These are phyloP conservation scores for Delichon dasypus DNA, from an alignment of 2,797 vertebrate genomes.

Conservation along the genomic window DNA sequence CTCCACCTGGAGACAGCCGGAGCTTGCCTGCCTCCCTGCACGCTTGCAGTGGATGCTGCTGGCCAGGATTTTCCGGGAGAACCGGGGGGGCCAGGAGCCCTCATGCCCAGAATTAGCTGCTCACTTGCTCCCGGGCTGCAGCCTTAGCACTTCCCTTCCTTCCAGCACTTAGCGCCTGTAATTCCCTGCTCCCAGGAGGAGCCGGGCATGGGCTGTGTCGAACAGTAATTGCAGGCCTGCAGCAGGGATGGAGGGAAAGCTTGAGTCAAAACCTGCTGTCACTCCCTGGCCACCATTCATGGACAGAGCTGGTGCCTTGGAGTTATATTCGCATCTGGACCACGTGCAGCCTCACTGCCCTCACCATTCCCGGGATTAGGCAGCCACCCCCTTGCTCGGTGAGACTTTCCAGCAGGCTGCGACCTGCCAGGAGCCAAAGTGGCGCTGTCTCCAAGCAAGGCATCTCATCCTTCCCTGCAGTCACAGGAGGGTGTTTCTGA, in stretches of 20 bases:
- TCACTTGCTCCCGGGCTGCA: not conserved
- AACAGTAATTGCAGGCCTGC: not conserved
- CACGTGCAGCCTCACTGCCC: accelerated
- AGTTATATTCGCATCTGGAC: not conserved
- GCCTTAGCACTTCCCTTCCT: not conserved
- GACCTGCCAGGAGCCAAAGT: not conserved
- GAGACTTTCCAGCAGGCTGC: not conserved
- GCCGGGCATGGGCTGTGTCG: accelerated
- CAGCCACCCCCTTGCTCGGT: not conserved
- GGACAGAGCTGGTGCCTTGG: not conserved
- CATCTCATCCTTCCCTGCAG: constrained; percentile 25
- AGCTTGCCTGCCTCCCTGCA: constrained; percentile 2
- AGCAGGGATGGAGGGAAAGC: not conserved
- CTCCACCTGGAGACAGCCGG: constrained; percentile 69
- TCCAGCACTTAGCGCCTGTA: not conserved
- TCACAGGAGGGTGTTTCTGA: not conserved
- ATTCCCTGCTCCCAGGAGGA: accelerated
- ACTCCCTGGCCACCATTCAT: not conserved
- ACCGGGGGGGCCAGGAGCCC: not conserved
- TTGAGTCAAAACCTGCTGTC: not conserved
- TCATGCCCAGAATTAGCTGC: not conserved
- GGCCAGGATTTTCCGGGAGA: not conserved
- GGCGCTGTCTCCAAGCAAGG: not conserved
- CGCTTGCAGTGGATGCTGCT: accelerated
- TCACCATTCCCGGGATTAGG: not conserved